phyloP scores from a whole-genome alignment of 2,888 invertebrate genomes.

The Noctuana brunneofusca region DNA sequence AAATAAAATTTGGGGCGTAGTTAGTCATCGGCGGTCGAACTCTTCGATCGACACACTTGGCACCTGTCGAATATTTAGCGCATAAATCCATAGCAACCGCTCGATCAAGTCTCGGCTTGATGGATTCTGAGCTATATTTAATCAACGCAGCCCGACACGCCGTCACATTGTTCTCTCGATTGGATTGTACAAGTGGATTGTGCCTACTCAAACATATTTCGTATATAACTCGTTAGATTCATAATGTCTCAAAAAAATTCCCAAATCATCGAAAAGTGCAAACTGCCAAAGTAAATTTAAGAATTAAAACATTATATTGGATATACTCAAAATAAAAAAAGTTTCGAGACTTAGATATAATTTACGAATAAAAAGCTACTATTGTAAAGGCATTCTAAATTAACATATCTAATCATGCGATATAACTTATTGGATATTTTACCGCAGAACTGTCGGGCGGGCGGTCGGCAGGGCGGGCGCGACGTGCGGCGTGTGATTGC shows the following conservation, averaged over 20 bases:
- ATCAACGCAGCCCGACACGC: slow-evolving; percentile 71
- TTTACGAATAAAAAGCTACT: no score
- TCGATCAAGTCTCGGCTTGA: slow-evolving; percentile 73
- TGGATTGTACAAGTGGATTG: slow-evolving; percentile 60
- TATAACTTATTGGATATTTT: slow-evolving; percentile 35
- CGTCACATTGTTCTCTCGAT: slow-evolving; percentile 76
- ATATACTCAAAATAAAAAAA: no score
- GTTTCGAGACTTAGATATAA: no score
- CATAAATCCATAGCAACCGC: slow-evolving; percentile 81
- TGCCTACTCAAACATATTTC: slow-evolving; percentile 61
- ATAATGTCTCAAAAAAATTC: background rate
- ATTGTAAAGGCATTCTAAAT: no score
- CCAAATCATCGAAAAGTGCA: background rate
- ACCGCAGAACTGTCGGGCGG: slow-evolving; percentile 39
- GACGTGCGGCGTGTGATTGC: slow-evolving; percentile 72
- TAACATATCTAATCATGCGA: slow-evolving; percentile 37
- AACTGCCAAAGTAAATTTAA: background rate
- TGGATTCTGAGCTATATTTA: slow-evolving; percentile 82
- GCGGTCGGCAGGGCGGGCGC: slow-evolving; percentile 45
- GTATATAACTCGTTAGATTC: background rate
- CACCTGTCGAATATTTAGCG: slow-evolving; percentile 83
- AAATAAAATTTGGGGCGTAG: slow-evolving; percentile 80
- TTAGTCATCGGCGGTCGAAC: slow-evolving; percentile 81
- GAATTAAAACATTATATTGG: no score
- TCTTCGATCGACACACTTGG: slow-evolving; percentile 82